Evolutionary conservation across 2,113 vertebrate genomes (phyloP), one percentile per base, ranked within the genome.

Genomic region (Stegostoma tigrinum): DNA sequence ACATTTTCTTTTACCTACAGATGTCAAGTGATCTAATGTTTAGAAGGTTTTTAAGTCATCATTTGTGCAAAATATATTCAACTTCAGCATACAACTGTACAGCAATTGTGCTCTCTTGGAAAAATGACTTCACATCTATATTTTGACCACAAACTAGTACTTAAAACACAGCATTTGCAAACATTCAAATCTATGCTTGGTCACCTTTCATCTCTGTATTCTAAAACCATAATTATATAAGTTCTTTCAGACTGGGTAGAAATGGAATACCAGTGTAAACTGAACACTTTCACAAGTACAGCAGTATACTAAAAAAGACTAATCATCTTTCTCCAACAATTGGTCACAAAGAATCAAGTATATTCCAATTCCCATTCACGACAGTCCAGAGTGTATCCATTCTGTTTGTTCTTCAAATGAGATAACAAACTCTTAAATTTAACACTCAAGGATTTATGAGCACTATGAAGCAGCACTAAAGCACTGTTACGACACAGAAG

Each of bases 291-390:
- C 97, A 96, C 96, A 96, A 97, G 96, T 96, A 96, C 96, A 96
- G 96, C 96, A 97, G 97, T 96, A 96, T 95, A 95, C 96, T 96
- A 97, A 96, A 95, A 95, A 96, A 95, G 95, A 90, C 14, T 95
- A 97, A 97, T 97, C 97, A 97, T 97, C 97, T 97, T 96, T 98
- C 98, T 98, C 98, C 98, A 98, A 98, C 97, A 97, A 98, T 99
- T 99, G 98, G 98, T 99, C 98, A 98, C 98, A 98, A 98, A 95
- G 98, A 97, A 98, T 99, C 98, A 99, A 99, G 98, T 98, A 98
- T 98, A 97, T 97, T 97, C 98, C 98, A 98, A 98, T 98, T 98
- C 97, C 98, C 97, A 97, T 97, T 97, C 97, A 96, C 89, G 97
- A 97, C 97, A 97, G 97, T 97, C 97, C 96, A 97, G 96, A n/a